A percentile compares a stretch with the other conserved stretches of the same genome.
These are phyloP conservation scores for Acromyrmex echinatior DNA, from an alignment of 1,140 invertebrate species.

Conservation along the genomic window DNA sequence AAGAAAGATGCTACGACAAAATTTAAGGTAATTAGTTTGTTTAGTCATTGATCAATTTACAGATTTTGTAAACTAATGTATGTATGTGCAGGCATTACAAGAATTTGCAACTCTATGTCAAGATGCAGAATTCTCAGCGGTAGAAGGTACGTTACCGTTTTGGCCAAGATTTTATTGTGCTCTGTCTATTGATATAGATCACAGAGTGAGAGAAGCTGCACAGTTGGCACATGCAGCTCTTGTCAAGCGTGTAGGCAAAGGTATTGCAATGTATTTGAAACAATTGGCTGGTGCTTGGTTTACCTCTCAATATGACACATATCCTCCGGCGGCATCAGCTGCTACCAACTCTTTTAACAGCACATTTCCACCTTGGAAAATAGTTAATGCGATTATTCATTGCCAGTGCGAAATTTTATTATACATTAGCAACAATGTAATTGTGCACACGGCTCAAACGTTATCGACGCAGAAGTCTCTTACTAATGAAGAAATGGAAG, in stretches of 20 bases:
- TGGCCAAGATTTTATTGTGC: slow-evolving; percentile 93
- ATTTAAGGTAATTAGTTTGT: slow-evolving; percentile 89
- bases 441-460: slow-evolving; percentile 89
- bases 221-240: slow-evolving; percentile 91
- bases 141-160: slow-evolving; percentile 91
- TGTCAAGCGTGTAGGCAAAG: slow-evolving; percentile 89
- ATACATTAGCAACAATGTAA: slow-evolving; percentile 91
- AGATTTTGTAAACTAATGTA: slow-evolving; percentile 17
- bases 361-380: slow-evolving; percentile 91
- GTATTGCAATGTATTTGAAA: slow-evolving; percentile 93
- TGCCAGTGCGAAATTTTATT: slow-evolving; percentile 93
- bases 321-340: slow-evolving; percentile 92
- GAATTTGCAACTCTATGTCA: slow-evolving; percentile 91
- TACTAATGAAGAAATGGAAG: slow-evolving; percentile 90
- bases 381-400: slow-evolving; percentile 91
- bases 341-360: slow-evolving; percentile 91
- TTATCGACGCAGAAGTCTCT: slow-evolving; percentile 84
- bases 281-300: slow-evolving; percentile 92
- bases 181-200: slow-evolving; percentile 92
- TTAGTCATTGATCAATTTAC: neutral
- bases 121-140: slow-evolving; percentile 87
- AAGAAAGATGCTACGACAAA: slow-evolving; percentile 96
- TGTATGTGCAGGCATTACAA: slow-evolving; percentile 90
- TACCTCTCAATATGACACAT: slow-evolving; percentile 93
- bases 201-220: slow-evolving; percentile 92